These are phyloP conservation scores for Euproctis similis DNA, from an alignment of 2,888 invertebrate species.

Conservation along the genomic window DNA sequence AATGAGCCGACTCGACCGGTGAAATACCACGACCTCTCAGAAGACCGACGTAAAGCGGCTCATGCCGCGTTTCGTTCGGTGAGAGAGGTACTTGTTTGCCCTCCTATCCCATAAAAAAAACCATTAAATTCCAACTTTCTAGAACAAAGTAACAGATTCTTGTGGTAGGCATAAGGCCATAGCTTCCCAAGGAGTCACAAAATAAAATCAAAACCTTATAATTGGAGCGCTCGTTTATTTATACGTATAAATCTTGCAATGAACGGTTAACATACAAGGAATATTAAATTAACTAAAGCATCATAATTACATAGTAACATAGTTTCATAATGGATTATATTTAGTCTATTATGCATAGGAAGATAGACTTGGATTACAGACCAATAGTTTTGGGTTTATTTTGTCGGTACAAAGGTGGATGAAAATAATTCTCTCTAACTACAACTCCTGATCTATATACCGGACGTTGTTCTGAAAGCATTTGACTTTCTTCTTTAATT, in stretches of 20 bases:
- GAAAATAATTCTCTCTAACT: slow-evolving; percentile 9
- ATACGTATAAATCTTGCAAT: slow-evolving; percentile 11
- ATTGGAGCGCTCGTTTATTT: slow-evolving; percentile 11
- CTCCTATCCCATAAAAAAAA: too few relatives aligned
- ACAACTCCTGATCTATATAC: slow-evolving; percentile 3
- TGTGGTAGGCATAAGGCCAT: too few relatives aligned
- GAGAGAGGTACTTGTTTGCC: too few relatives aligned
- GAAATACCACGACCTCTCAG: too few relatives aligned
- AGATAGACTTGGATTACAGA: slow-evolving; percentile 6
- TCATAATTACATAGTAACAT: too few relatives aligned
- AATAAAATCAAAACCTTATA: too few relatives aligned
- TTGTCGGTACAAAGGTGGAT: slow-evolving; percentile 20
- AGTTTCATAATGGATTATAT: slow-evolving; percentile 1
- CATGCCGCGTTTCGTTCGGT: too few relatives aligned
- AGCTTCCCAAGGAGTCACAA: too few relatives aligned
- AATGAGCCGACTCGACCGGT: too few relatives aligned
- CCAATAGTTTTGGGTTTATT: slow-evolving; percentile 3
- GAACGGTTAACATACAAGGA: background rate
- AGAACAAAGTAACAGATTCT: too few relatives aligned
- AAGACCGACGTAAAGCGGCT: too few relatives aligned
- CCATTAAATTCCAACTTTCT: too few relatives aligned
- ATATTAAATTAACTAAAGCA: background rate
- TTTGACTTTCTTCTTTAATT: slow-evolving; percentile 11
- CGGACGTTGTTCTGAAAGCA: slow-evolving; percentile 9
- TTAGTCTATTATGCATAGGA: slow-evolving; percentile 11